Conservation (phyloP, 2,888 invertebrate species). For the Melolontha melolontha region DNA sequence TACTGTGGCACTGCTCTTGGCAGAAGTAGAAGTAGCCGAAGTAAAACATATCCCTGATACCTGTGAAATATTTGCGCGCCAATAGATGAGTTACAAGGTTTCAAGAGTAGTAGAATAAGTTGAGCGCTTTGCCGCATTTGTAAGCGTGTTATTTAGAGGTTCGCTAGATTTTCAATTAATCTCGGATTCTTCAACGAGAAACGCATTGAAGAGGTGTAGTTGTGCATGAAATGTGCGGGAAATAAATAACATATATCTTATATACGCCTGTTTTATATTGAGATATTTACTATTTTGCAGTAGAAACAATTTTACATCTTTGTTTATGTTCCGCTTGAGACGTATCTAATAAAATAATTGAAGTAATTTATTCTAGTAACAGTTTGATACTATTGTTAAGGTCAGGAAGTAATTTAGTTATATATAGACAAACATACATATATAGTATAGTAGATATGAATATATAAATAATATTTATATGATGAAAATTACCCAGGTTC, state of each 20-base stretch:
- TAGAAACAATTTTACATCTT: conserved; percentile 18
- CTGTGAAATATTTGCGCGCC: conserved; percentile 45
- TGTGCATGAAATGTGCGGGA: conserved; percentile 30
- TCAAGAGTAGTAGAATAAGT: neutral
- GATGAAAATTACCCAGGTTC: too few species aligned
- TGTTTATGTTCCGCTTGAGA: neutral
- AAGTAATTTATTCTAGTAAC: conserved; percentile 12
- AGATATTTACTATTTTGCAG: conserved; percentile 26
- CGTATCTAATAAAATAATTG: neutral
- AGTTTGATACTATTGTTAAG: neutral
- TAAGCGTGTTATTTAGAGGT: conserved; percentile 15
- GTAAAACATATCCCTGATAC: conserved; percentile 37
- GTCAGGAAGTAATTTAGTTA: too few species aligned
- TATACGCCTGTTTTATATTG: conserved; percentile 9
- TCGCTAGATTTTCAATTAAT: conserved; percentile 29
- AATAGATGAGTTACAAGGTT: conserved; percentile 46
- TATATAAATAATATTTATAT: too few species aligned
- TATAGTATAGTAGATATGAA: too few species aligned
- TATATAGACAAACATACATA: too few species aligned
- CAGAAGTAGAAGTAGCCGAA: too few species aligned
- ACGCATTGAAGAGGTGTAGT: conserved; percentile 30
- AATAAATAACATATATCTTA: conserved; percentile 25
- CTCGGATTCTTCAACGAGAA: conserved; percentile 27
- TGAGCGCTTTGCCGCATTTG: conserved; percentile 8
- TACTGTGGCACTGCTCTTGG: too few species aligned